Evolutionary conservation across 1,140 invertebrate genomes (phyloP).

Genomic region (Drosophila rhopaloa): DNA sequence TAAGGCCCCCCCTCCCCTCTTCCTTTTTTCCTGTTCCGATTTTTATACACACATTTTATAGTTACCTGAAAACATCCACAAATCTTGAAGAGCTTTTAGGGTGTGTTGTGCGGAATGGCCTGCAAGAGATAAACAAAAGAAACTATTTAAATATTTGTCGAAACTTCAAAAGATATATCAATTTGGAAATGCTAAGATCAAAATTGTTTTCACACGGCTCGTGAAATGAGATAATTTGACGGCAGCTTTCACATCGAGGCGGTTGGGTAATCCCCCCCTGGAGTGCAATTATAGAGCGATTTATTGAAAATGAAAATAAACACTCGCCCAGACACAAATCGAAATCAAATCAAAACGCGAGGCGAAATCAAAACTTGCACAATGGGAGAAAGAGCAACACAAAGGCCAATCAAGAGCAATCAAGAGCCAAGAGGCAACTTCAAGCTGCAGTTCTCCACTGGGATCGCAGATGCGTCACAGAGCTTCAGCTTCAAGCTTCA

Average conservation of each 20-base stretch:
- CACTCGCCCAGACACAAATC: conserved; percentile 35
- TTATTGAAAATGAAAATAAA: conserved; percentile 65
- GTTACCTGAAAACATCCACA: conserved; percentile 58
- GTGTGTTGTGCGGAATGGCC: conserved; percentile 38
- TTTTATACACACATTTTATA: conserved; percentile 30
- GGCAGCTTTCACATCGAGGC: conserved; percentile 52
- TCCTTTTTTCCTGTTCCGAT: not conserved
- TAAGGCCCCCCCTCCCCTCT: not conserved
- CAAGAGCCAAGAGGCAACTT: conserved; percentile 39
- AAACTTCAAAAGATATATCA: conserved; percentile 46
- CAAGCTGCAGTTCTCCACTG: conserved; percentile 32
- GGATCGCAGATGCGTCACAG: conserved; percentile 59
- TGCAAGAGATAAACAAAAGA: conserved; percentile 52
- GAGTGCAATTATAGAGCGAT: conserved; percentile 67
- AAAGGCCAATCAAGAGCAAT: conserved; percentile 66
- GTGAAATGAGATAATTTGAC: conserved; percentile 50
- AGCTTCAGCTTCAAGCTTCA: conserved; percentile 1
- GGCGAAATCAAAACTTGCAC: conserved; percentile 41
- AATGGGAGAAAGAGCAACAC: conserved; percentile 37
- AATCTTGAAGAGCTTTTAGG: conserved; percentile 22
- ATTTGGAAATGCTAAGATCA: conserved; percentile 56
- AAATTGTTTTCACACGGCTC: conserved; percentile 67
- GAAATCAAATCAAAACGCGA: conserved; percentile 40
- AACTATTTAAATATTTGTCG: conserved; percentile 62
- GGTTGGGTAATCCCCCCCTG: conserved; percentile 41